A percentile compares a stretch with the other conserved stretches of the same genome.
These are phyloP conservation scores for Paramormyrops hopkinsi DNA, from an alignment of 2,797 vertebrate genomes.

Conservation along the genomic window DNA sequence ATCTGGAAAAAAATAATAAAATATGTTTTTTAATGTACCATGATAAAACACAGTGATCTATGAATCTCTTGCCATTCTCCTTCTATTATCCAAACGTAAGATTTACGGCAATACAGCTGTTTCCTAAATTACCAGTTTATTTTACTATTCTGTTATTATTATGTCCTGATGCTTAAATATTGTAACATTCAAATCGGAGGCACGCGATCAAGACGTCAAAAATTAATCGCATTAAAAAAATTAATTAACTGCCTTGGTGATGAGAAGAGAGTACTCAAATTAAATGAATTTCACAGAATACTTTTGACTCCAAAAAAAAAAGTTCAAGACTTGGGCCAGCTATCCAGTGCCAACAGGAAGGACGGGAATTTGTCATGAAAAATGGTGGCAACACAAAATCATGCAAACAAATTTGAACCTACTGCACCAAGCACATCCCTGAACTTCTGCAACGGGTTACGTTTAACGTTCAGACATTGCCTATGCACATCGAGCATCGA, in stretches of 20 bases:
- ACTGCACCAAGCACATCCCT: not conserved
- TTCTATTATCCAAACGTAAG: constrained; percentile 24
- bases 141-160: not conserved
- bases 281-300: constrained; percentile 37
- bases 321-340: not conserved
- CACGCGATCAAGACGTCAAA: not conserved
- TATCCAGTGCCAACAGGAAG: constrained; percentile 1
- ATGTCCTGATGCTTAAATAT: not conserved
- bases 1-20: constrained; percentile 78
- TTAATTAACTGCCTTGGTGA: not conserved
- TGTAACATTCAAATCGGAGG: not conserved
- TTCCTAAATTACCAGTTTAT: constrained; percentile 44
- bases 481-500: not conserved
- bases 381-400: not conserved
- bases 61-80: constrained; percentile 14
- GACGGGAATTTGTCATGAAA: not conserved
- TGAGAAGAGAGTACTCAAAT: constrained; percentile 19
- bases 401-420: not conserved
- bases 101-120: constrained; percentile 46
- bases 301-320: constrained; percentile 31
- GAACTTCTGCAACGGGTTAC: not conserved
- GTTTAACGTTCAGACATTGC: not conserved
- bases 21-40: constrained; percentile 40
- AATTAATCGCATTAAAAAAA: constrained; percentile 7
- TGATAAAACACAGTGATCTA: constrained; percentile 49